Evolutionary conservation across 2,888 invertebrate genomes (phyloP).

Genomic region (Polyploca ridens): DNA sequence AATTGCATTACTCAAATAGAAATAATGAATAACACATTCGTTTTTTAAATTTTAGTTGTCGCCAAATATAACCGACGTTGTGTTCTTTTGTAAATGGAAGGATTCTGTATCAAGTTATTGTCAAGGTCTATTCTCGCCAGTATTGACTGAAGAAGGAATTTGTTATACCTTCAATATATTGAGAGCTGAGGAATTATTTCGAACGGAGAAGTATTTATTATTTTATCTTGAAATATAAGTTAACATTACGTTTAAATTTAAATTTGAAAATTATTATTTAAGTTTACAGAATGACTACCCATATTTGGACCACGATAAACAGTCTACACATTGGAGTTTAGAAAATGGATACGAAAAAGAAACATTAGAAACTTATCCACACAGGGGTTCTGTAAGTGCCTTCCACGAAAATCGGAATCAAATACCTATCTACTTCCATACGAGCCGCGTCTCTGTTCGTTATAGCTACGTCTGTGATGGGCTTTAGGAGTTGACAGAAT

Average conservation of each 20-base stretch:
- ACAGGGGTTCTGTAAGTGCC: conserved; percentile 84
- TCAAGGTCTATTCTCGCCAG: conserved; percentile 84
- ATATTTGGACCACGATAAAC: conserved; percentile 60
- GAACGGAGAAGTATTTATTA: conserved; percentile 76
- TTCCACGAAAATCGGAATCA: not conserved
- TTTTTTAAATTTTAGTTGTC: conserved; percentile 58
- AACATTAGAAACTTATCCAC: conserved; percentile 86
- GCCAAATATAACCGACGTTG: conserved; percentile 81
- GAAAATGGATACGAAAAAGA: conserved; percentile 85
- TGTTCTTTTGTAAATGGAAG: conserved; percentile 85
- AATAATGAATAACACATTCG: not conserved
- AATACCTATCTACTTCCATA: too few relatives aligned
- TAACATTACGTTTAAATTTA: too few relatives aligned
- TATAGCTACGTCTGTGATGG: too few relatives aligned
- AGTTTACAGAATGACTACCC: conserved; percentile 63
- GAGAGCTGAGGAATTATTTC: conserved; percentile 84
- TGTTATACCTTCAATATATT: conserved; percentile 89
- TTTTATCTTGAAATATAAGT: too few relatives aligned
- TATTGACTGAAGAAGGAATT: conserved; percentile 88
- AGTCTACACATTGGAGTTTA: conserved; percentile 84
- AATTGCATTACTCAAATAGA: too few relatives aligned
- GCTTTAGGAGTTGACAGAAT: too few relatives aligned
- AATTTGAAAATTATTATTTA: conserved; percentile 7
- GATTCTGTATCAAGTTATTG: conserved; percentile 76
- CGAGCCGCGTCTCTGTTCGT: too few relatives aligned